These are phyloP conservation scores for Euborellia annulipes DNA, from an alignment of 1,140 invertebrate species.

Conservation along the genomic window DNA sequence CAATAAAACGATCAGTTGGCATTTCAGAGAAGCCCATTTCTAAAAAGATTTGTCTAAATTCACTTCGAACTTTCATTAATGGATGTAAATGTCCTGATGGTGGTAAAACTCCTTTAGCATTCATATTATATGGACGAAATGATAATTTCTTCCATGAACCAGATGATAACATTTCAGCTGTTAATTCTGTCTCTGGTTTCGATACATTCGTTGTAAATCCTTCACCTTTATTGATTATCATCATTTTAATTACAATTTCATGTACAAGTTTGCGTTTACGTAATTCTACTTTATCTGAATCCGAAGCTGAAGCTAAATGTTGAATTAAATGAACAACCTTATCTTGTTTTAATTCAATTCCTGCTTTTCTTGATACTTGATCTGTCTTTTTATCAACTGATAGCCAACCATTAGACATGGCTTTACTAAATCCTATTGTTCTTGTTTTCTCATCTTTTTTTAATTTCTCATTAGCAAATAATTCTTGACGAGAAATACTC, in stretches of 20 bases:
- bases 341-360: no score
- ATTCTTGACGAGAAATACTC: constrained; percentile 44
- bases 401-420: constrained; percentile 89
- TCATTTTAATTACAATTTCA: no score
- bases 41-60: constrained; percentile 94
- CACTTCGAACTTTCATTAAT: constrained; percentile 82
- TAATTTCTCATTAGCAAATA: not conserved
- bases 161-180: constrained; percentile 75
- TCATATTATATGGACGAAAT: constrained; percentile 97
- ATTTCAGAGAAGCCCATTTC: constrained; percentile 98
- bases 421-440: constrained; percentile 84
- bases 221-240: constrained; percentile 59
- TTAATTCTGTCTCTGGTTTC: constrained; percentile 90
- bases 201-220: constrained; percentile 67
- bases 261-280: no score
- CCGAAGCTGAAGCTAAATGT: no score
- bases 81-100: constrained; percentile 84
- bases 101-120: constrained; percentile 59
- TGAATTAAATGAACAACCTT: no score
- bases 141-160: constrained; percentile 81
- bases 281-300: no score
- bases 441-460: not conserved
- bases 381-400: constrained; percentile 58
- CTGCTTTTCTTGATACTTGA: no score
- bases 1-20: constrained; percentile 95